Conservation (phyloP, 2,113 vertebrate genomes). For the Lagopus muta region DNA sequence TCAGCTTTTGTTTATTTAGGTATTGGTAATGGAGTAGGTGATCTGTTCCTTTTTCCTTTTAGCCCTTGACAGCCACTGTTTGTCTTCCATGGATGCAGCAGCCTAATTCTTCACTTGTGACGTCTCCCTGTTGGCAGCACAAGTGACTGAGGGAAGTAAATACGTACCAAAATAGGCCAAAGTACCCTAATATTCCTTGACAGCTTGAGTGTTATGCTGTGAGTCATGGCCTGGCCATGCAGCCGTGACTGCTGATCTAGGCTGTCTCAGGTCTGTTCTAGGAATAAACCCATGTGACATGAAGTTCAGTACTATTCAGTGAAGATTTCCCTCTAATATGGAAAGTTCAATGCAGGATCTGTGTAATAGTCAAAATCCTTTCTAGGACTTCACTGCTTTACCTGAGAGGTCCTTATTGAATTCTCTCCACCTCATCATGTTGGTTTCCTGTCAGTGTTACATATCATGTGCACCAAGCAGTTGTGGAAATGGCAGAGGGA, state of each 20-base stretch:
- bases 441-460: neutral
- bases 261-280: neutral
- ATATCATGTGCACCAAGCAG: neutral
- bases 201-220: neutral
- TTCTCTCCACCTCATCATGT: neutral
- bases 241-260: neutral
- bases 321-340: neutral
- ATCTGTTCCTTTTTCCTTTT: neutral
- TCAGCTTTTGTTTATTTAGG: neutral
- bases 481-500: neutral
- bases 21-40: neutral
- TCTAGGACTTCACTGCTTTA: neutral
- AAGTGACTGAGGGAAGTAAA: neutral
- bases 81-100: neutral
- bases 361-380: neutral
- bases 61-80: neutral
- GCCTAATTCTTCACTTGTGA: neutral
- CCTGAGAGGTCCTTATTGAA: neutral
- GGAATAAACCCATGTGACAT: neutral
- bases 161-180: neutral
- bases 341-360: neutral
- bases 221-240: neutral
- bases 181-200: neutral
- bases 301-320: neutral
- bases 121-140: neutral